These are phyloP conservation scores for Apodemia zela DNA, from an alignment of 2,888 invertebrate genomes.

Conservation along the genomic window DNA sequence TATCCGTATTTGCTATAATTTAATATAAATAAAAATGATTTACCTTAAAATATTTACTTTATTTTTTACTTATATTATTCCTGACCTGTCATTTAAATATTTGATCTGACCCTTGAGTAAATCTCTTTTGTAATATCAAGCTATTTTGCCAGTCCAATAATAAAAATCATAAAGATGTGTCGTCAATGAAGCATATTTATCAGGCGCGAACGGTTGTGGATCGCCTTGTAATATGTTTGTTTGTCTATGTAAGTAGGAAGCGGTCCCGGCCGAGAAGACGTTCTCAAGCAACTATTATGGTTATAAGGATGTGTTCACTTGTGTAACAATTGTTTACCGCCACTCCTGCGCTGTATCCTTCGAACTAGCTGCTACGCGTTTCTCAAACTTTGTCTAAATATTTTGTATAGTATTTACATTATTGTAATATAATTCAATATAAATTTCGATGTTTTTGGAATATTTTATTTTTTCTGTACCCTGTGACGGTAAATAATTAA, in stretches of 20 bases:
- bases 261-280: constrained; percentile 35
- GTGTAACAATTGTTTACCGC: constrained; percentile 69
- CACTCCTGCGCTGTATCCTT: constrained; percentile 64
- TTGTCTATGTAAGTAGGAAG: constrained; percentile 27
- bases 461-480: too few species aligned
- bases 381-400: constrained; percentile 45
- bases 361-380: constrained; percentile 42
- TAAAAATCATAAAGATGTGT: not conserved
- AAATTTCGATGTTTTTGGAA: too few species aligned
- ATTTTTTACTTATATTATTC: too few species aligned
- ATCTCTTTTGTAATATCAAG: too few species aligned
- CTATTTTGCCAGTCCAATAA: not conserved
- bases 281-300: constrained; percentile 48
- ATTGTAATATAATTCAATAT: too few species aligned
- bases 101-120: too few species aligned
- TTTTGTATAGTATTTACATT: not conserved
- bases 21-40: too few species aligned
- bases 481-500: too few species aligned
- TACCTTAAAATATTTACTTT: too few species aligned
- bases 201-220: not conserved
- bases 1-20: too few species aligned
- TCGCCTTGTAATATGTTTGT: constrained; percentile 18
- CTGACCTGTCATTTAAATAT: too few species aligned
- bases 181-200: not conserved
- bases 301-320: constrained; percentile 77